Evolutionary conservation across 1,140 invertebrate genomes (phyloP), one percentile per base, ranked within the genome.

Genomic region (Tetramorium simillimum): DNA sequence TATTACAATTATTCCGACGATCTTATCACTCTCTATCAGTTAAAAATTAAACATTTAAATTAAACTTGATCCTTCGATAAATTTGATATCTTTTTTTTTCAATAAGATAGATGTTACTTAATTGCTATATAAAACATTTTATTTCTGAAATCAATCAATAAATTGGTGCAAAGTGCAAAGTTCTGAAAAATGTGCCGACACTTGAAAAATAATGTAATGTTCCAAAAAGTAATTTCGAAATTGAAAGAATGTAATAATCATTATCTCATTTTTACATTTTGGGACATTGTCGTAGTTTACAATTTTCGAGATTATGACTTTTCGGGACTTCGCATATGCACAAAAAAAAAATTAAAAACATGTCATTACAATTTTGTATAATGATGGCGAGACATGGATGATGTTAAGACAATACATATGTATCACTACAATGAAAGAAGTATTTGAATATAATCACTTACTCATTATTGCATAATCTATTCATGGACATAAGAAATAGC

Each of bases 401-500:
- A 21, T 37, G 14, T 63, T 43, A 70, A 56, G 18, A 46, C 16
- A 43, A 69, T 43, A 37, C 40, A 16, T 46, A 21, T 33, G 60
- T 33, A 53, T 70, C 33, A 33, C 9, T 14, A 0, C 12, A 58
- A 73, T 24, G 1, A 81, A 69, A 69, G 16, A 81, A 21, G 1
- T 65, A 16, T 33, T 78, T 21, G 49, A 63, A 63, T 9, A 40
- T 14, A 77, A 62, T 62, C n/a, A 58, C 5, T 33, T 24, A 81
- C 21, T n/a, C 21, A 43, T 69, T 69, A 40, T 43, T 43, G 33
- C 18, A 69, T 24, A 58, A 56, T 51, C 3, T 33, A 65, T 21
- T 65, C 24, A 24, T 75, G 72, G 53, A 43, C 53, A 24, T 24
- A 58, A 75, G n/a, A 75, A 75, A 75, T 60, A 75, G 58, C 21